These are phyloP conservation scores for Phoxinus dragarum DNA, from an alignment of 2,797 vertebrate species.

Conservation along the genomic window DNA sequence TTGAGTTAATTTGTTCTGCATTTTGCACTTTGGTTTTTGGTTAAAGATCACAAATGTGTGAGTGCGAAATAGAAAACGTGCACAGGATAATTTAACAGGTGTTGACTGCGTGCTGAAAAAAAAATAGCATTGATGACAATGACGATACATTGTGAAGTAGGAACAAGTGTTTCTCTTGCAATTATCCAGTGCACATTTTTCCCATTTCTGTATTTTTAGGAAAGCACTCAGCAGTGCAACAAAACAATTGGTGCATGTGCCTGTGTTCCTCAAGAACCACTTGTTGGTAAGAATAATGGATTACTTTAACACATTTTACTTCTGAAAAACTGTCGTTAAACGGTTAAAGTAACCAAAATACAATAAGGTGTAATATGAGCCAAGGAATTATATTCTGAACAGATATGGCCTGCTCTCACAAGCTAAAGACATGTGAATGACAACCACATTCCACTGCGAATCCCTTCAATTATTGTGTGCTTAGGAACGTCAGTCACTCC, in stretches of 20 bases:
- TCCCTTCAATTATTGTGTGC: background rate
- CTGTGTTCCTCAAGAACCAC: background rate
- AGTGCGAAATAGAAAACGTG: background rate
- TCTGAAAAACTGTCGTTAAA: background rate
- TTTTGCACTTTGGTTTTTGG: background rate
- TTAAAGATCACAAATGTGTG: conserved; percentile 8
- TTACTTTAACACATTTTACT: conserved; percentile 10
- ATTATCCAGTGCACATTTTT: conserved; percentile 18
- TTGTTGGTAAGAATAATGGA: conserved; percentile 9
- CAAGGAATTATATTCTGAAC: background rate
- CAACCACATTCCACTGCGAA: background rate
- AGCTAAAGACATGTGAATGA: background rate
- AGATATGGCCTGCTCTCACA: background rate
- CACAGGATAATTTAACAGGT: background rate
- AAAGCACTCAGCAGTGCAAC: background rate
- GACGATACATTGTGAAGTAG: background rate
- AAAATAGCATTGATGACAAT: conserved; percentile 2
- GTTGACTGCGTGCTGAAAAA: background rate
- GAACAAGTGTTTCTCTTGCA: conserved; percentile 24
- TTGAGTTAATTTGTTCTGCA: conserved; percentile 5
- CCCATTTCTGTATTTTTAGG: background rate
- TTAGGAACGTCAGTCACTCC: background rate
- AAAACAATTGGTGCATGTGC: conserved; percentile 6
- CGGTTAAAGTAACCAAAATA: background rate
- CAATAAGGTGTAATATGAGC: background rate